Base-by-base conservation (phyloP, 2,888 invertebrate genomes). In the Conistra vaccinii region DNA sequence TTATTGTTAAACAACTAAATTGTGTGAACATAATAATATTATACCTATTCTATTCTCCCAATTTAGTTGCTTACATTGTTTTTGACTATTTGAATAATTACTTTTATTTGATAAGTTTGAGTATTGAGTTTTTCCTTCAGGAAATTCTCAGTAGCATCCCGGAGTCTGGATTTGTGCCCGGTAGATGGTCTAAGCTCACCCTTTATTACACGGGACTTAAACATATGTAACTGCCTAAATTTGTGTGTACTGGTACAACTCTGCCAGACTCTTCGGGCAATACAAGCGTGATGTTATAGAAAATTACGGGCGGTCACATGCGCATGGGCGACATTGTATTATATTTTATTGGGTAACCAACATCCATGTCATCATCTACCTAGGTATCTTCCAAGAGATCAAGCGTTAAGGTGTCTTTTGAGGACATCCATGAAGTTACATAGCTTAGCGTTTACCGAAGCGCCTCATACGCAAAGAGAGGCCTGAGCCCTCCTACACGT, bases 11-110 rank as follows among this genome's bases (percentile, higher is more conserved):
- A 51, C n/a, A n/a, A n/a, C n/a, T n/a, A n/a, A n/a, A n/a, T n/a
- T n/a, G n/a, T n/a, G n/a, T n/a, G n/a, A n/a, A n/a, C n/a, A n/a
- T n/a, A n/a, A n/a, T n/a, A n/a, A n/a, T n/a, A n/a, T n/a, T n/a
- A n/a, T n/a, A n/a, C n/a, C n/a, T 63, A 39, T 68, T 48, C 32
- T 71, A 32, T 71, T 51, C 2, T 23, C 17, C 60, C 4, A 42
- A 45, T 74, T 76, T 17, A 17, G 53, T 26, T 67, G 35, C 35
- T 65, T 55, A 20, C 53, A 66, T 2, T 12, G 57, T 69, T 78
- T 80, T 68, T 53, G 26, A 42, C 26, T 3, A 57, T 73, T 83
- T 77, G 17, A 73, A 51, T 69, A 55, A 62, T 66, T 70, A 63
- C 48, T 66, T 62, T 69, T 55, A 51, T 58, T 79, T 62, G 55